Base-by-base conservation (phyloP, 2,113 vertebrate genomes). In the Hydrolagus affinis region DNA sequence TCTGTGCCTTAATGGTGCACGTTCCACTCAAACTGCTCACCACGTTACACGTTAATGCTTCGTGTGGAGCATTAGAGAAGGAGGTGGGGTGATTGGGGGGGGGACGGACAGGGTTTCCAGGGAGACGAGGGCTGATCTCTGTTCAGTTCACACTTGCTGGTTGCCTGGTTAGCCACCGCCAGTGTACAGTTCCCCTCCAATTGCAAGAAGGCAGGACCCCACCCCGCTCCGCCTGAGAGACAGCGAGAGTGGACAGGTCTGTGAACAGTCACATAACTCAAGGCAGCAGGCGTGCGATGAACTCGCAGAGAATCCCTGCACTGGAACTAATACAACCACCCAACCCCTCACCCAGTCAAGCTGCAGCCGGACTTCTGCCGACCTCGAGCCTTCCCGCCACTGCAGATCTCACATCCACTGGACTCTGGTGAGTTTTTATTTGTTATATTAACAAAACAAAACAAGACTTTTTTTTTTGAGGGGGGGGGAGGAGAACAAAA, bases 101-200 rank as follows among this genome's bases (percentile, higher is more conserved):
- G n/a, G n/a, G n/a, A n/a, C n/a, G 23, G n/a, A 72, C 11, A 12
- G n/a, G 30, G 77, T 80, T 80, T 28, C 60, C 77, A 25, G 12
- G 60, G 77, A 64, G 60, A 80, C 77, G 1, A 8, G 77, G 25
- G 77, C 59, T 64, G 59, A 62, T 64, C 60, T 28, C 25, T 17
- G 66, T 78, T 80, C 77, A 64, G 76, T 62, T 78, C 76, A 66
- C 77, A 80, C 25, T 7, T 60, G 19, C 77, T 64, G 59, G 77
- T 25, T 66, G 77, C 59, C 19, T 66, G 56, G 76, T 23, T n/a
- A 62, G 76, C 76, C n/a, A 23, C 11, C n/a, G 14, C n/a, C n/a
- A n/a, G 56, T 25, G 60, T 66, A 14, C 25, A 64, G 11, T 66
- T 74, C 77, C n/a, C 30, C 60, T 80, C 60, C 59, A 80, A 66